Evolutionary conservation across 1,140 invertebrate species (phyloP).

Genomic region (Ceratosolen solmsi): DNA sequence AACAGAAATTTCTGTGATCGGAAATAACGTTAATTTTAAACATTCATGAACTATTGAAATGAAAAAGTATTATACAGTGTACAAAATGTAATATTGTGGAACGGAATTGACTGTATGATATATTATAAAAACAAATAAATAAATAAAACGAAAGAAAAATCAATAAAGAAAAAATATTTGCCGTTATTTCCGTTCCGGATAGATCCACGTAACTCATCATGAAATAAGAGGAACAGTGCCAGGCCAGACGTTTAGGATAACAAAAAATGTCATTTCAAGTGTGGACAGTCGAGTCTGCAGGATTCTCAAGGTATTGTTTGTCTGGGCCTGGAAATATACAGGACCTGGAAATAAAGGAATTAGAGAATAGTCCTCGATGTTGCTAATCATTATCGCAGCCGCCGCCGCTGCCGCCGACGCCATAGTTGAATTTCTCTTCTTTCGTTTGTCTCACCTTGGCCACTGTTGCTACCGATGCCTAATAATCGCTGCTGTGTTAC

Average conservation of each 20-base stretch:
- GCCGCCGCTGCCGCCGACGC: slow-evolving; percentile 42
- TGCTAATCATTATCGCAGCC: slow-evolving; percentile 41
- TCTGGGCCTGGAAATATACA: slow-evolving; percentile 49
- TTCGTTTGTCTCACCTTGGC: slow-evolving; percentile 35
- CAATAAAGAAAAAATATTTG: not conserved
- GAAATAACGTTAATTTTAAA: slow-evolving; percentile 4
- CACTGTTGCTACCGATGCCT: slow-evolving; percentile 27
- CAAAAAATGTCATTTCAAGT: slow-evolving; percentile 57
- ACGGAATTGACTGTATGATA: too few species aligned
- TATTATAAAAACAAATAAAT: too few species aligned
- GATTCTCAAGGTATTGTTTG: slow-evolving; percentile 71
- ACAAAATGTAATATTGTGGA: too few species aligned
- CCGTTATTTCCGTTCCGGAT: slow-evolving; percentile 25
- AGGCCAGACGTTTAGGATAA: slow-evolving; percentile 30
- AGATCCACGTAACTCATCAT: slow-evolving; percentile 55
- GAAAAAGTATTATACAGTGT: too few species aligned
- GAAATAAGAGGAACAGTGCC: slow-evolving; percentile 63
- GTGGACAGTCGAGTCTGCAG: slow-evolving; percentile 71
- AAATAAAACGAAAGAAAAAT: not conserved
- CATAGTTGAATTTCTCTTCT: slow-evolving; percentile 39
- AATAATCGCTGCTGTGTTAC: slow-evolving; percentile 19
- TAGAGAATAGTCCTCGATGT: slow-evolving; percentile 64
- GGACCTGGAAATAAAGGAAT: slow-evolving; percentile 75
- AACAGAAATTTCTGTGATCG: not conserved
- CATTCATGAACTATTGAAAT: not conserved